phyloP scores from a whole-genome alignment of 1,140 invertebrate species.

The Platyura marginata region DNA sequence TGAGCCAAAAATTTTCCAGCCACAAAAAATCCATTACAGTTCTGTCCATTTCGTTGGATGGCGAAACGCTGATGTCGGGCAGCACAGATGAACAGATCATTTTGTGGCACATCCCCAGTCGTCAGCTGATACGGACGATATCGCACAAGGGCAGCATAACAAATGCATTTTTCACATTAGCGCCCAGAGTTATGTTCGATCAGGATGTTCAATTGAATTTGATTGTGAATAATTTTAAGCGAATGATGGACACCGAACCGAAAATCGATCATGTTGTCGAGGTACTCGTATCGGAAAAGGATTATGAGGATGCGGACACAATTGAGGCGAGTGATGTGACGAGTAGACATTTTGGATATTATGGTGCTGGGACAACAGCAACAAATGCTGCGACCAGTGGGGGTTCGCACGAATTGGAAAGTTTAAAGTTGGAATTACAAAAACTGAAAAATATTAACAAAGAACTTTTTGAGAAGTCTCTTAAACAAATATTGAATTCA shows the following conservation, averaged over 20 bases:
- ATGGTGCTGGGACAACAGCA: too few relatives aligned
- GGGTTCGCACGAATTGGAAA: too few relatives aligned
- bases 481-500: too few relatives aligned
- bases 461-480: too few relatives aligned
- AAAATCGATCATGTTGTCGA: constrained; percentile 14
- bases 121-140: constrained; percentile 48
- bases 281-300: constrained; percentile 15
- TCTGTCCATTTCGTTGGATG: constrained; percentile 50
- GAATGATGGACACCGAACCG: constrained; percentile 12
- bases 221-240: constrained; percentile 22
- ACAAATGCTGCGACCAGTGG: too few relatives aligned
- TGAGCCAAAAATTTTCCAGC: constrained; percentile 29
- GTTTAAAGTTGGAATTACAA: too few relatives aligned
- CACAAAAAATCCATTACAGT: constrained; percentile 48
- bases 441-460: too few relatives aligned
- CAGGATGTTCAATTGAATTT: constrained; percentile 24
- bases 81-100: constrained; percentile 51
- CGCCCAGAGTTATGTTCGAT: constrained; percentile 25
- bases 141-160: constrained; percentile 51
- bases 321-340: background rate
- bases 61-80: constrained; percentile 48
- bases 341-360: too few relatives aligned
- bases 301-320: constrained; percentile 3
- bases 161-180: constrained; percentile 40
- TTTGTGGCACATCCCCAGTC: constrained; percentile 60